Base-by-base conservation (phyloP, 2,797 vertebrate species). In the Semotilus atromaculatus region DNA sequence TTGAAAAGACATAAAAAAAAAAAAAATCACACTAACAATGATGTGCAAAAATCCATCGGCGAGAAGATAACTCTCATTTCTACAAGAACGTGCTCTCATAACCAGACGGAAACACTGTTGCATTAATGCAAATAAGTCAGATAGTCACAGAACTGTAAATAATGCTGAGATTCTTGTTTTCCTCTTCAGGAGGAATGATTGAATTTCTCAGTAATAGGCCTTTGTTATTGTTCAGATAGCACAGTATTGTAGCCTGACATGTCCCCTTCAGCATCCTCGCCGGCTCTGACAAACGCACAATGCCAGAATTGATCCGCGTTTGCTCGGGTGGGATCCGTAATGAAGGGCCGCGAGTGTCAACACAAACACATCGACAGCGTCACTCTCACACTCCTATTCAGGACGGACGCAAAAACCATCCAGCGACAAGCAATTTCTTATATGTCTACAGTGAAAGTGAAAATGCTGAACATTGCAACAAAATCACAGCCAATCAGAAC, bases 191-290 rank as follows among this genome's bases (percentile, higher is more conserved):
- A 72, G 80, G 85, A 86, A 73, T 79, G 80, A 82, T 82, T 86
- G 80, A 36, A 82, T 86, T 86, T 78, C 80, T 86, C 67, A 53
- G 34, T 83, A 31, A 79, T 73, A 55, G 43, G 48, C 58, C 31
- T 83, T n/a, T 71, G 31, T 82, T 83, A 45, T 79, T 80, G 68
- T 68, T 70, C 58, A 70, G 48, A 85, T 55, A 53, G 66, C 18
- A 51, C 8, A 48, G 53, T 71, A 43, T 87, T 58, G 79, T 62
- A 73, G 34, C 55, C 62, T 79, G 29, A 64, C 68, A 13, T 77
- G 72, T 88, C 67, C n/a, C 48, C 45, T 60, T 72, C 80, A 80
- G 58, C 11, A 16, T 58, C 64, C 34, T 45, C 13, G 43, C 26
- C 18, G 26, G 40, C 53, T 53, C 66, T 82, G 80, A 78, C 74